Base-by-base conservation (phyloP, 2,888 invertebrate genomes). In the Drosophila atroscutellata region DNA sequence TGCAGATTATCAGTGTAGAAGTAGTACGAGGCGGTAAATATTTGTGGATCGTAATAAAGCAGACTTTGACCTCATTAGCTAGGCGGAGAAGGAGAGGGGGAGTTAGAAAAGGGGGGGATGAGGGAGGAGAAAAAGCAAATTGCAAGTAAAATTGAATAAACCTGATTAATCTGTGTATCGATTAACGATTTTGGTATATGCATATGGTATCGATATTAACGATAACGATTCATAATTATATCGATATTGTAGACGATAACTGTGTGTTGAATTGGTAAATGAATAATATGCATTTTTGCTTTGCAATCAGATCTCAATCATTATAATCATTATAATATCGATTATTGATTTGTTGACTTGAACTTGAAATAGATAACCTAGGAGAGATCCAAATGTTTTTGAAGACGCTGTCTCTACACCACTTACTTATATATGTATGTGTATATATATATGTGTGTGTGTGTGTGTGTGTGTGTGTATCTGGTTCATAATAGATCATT, bases 41-140 rank as follows among this genome's bases (percentile, higher is more conserved):
- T 34, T 58, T 42, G 24, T 8, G 57, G 26, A 47, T 58, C 15
- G n/a, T 32, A 47, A 47, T 47, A 47, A 24, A 26, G 32, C n/a
- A 34, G 24, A 47, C 47, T 58, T 58, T 47, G 47, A 58, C 24
- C 47, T 47, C 11, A 32, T 45, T 45, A 24, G 24, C n/a, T n/a
- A 52, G 1, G 24, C 13, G 5, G 9, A 18, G 30, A 32, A 3
- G 15, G 1, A 32, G 42, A 24, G 11, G 45, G 5, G 20, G 5
- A 20, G n/a, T 5, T 26, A 26, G 26, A 26, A 3, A 3, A 28
- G 8, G 9, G 20, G 34, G 8, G 7, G 32, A 4, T 18, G 8
- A 15, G 15, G 32, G 6, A 15, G 45, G n/a, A 39, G 28, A 39
- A 28, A 63, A 39, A 34, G 37, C 24, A 39, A n/a, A 20, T 39